A percentile compares a stretch with the other conserved stretches of the same genome.
phyloP scores from a whole-genome alignment of 1,140 invertebrate species.

The fruit fly (Drosophila melanogaster) region Release_6_plus_ISO1_MT NT_033779.5:4890501-4891000 shows the following conservation, averaged over 20 bases:
- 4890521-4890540: slow-evolving; percentile 62
- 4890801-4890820: slow-evolving; percentile 34
- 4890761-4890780: slow-evolving; percentile 33
- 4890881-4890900: slow-evolving; percentile 56
- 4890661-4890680: slow-evolving; percentile 56
- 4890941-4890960: slow-evolving; percentile 38
- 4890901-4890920: slow-evolving; percentile 56
- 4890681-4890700: slow-evolving; percentile 62
- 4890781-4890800: slow-evolving; percentile 27
- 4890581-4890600: slow-evolving; percentile 45
- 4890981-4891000: slow-evolving; percentile 41
- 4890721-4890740: slow-evolving; percentile 69
- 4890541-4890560: slow-evolving; percentile 67
- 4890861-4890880: slow-evolving; percentile 25
- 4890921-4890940: slow-evolving; percentile 41
- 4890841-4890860: neutral
- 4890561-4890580: slow-evolving; percentile 66
- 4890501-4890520: slow-evolving; percentile 72
- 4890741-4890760: slow-evolving; percentile 55
- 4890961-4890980: neutral
- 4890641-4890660: slow-evolving; percentile 60
- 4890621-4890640: slow-evolving; percentile 68
- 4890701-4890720: slow-evolving; percentile 35
- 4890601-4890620: slow-evolving; percentile 59
- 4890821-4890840: fast-evolving